Percentiles rank a stretch among this genome's conserved stretches.
phyloP scores from a whole-genome alignment of 1,140 invertebrate genomes.

The Anagrus nilaparvatae region DNA sequence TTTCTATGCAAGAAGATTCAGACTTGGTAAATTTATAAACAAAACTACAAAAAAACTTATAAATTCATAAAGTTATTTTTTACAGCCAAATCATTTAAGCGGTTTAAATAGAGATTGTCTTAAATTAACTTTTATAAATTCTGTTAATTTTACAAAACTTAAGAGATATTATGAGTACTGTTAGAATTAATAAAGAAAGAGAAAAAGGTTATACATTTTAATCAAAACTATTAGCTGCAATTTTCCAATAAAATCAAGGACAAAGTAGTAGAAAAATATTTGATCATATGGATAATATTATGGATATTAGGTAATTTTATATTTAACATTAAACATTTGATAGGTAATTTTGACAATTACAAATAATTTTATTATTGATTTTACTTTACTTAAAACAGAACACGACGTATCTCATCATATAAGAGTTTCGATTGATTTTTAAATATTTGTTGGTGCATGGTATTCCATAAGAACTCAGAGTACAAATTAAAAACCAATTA shows the following conservation, averaged over 20 bases:
- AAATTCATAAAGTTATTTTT: constrained; percentile 7
- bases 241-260: constrained; percentile 42
- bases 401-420: constrained; percentile 97
- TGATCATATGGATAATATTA: constrained; percentile 79
- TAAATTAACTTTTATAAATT: constrained; percentile 82
- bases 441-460: constrained; percentile 93
- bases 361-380: not conserved
- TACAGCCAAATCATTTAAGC: constrained; percentile 86
- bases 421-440: constrained; percentile 90
- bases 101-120: constrained; percentile 86
- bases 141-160: constrained; percentile 81
- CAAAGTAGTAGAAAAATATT: constrained; percentile 50
- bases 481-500: constrained; percentile 49
- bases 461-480: constrained; percentile 75
- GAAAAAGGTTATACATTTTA: constrained; percentile 76
- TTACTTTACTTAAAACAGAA: constrained; percentile 53
- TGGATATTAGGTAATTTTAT: constrained; percentile 69
- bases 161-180: constrained; percentile 72
- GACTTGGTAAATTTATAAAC: constrained; percentile 70
- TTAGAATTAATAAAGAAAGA: constrained; percentile 78
- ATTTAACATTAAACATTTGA: not conserved
- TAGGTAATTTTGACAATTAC: too few relatives aligned
- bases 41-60: not conserved
- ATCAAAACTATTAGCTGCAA: constrained; percentile 65
- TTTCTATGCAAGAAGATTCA: constrained; percentile 85